Conservation (phyloP, 2,113 vertebrate species). For the Coreoperca whiteheadi region DNA sequence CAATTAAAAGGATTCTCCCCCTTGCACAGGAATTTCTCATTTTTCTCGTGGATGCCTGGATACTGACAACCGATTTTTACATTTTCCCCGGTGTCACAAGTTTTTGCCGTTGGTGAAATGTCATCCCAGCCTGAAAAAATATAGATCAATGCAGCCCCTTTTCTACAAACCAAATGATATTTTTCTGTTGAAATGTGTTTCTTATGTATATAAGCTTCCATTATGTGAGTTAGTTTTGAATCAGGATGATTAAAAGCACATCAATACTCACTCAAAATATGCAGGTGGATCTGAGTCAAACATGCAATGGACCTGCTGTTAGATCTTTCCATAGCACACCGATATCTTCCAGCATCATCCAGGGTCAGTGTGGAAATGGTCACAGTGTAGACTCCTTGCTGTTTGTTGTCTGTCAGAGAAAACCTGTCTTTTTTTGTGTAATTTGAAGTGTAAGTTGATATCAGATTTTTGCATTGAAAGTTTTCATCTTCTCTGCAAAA, state of each 20-base stretch:
- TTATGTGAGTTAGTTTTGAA: not conserved
- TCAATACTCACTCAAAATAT: constrained; percentile 40
- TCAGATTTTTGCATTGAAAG: no score
- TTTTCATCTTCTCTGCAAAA: no score
- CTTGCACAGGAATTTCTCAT: constrained; percentile 53
- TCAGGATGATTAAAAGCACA: not conserved
- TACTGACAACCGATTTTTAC: not conserved
- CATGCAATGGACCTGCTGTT: no score
- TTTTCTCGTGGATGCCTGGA: not conserved
- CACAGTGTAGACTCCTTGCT: no score
- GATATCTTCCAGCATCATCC: no score
- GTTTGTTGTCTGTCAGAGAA: no score
- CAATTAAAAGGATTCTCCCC: constrained; percentile 23
- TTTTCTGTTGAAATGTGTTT: not conserved
- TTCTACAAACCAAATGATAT: no score
- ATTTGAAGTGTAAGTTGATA: no score
- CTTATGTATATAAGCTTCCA: not conserved
- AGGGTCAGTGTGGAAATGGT: no score
- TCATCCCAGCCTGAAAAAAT: constrained; percentile 37
- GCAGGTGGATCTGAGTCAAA: constrained; percentile 33
- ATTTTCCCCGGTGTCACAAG: rapidly evolving
- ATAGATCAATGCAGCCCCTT: not conserved
- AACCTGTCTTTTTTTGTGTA: no score
- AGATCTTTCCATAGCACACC: no score
- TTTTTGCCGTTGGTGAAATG: rapidly evolving